These are phyloP conservation scores for Cephalopachus bancanus DNA, from an alignment of 2,797 vertebrate genomes.

Conservation along the genomic window DNA sequence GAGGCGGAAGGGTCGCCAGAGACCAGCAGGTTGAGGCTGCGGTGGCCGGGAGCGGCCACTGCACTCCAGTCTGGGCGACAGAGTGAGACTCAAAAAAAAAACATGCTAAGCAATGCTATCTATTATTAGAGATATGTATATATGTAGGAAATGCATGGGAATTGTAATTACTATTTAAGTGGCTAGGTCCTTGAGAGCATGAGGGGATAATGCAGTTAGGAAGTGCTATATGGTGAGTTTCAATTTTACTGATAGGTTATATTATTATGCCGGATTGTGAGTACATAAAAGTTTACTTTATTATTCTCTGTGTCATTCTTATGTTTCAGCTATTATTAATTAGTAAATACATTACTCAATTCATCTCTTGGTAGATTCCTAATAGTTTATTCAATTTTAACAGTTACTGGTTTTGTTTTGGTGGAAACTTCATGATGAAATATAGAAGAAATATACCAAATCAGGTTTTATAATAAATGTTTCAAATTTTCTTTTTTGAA, in stretches of 20 bases:
- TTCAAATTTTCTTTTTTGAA: neutral
- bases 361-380: neutral
- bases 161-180: neutral
- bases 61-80: too few species aligned
- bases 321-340: neutral
- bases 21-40: too few species aligned
- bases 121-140: neutral
- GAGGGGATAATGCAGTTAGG: neutral
- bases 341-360: neutral
- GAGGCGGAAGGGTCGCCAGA: too few species aligned
- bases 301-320: neutral
- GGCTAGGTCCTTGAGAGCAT: neutral
- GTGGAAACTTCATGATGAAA: neutral
- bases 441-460: neutral
- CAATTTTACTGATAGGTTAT: neutral
- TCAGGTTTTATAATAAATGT: neutral
- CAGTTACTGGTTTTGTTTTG: neutral
- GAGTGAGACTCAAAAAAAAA: too few species aligned
- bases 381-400: conserved; percentile 34
- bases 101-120: neutral
- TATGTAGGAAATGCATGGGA: neutral
- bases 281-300: neutral
- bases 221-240: neutral
- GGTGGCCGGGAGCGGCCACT: too few species aligned
- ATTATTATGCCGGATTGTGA: neutral